phyloP scores from a whole-genome alignment of 1,140 invertebrate species.

The Acromyrmex charruanus region DNA sequence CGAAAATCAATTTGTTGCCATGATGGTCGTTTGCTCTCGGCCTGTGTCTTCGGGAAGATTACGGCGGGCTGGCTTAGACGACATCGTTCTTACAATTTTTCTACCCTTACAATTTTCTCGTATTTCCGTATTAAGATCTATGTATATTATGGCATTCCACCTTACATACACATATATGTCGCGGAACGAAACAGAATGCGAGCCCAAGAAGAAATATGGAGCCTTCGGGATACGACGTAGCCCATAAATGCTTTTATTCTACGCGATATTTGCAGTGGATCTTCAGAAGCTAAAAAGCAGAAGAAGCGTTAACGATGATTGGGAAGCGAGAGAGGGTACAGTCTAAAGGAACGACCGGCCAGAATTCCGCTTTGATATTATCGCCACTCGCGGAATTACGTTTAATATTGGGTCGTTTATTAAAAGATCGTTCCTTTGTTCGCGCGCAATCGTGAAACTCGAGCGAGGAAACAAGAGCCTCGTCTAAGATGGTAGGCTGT shows the following conservation, averaged over 20 bases:
- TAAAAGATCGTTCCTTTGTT: conserved; percentile 58
- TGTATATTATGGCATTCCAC: neutral
- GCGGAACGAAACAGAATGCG: conserved; percentile 1
- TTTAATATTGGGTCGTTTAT: conserved; percentile 51
- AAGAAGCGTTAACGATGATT: neutral
- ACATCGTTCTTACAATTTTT: no score
- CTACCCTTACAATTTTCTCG: no score
- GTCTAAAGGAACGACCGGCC: conserved; percentile 1
- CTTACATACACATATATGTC: no score
- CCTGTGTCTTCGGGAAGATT: neutral
- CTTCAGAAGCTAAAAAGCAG: neutral
- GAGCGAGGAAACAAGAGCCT: conserved; percentile 10
- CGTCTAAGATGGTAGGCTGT: neutral
- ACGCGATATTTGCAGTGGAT: conserved; percentile 54
- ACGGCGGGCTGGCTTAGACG: neutral
- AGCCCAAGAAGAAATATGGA: conserved; percentile 40
- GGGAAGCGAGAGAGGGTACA: neutral
- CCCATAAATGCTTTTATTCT: conserved; percentile 61
- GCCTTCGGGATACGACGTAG: conserved; percentile 34
- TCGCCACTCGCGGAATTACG: conserved; percentile 30
- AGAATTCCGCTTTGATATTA: conserved; percentile 21
- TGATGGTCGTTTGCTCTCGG: neutral
- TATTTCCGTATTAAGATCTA: neutral
- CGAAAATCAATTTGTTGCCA: conserved; percentile 16
- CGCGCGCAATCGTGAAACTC: conserved; percentile 33